phyloP scores from a whole-genome alignment of 2,797 vertebrate genomes.

The Hydrocynus forskahlii region DNA sequence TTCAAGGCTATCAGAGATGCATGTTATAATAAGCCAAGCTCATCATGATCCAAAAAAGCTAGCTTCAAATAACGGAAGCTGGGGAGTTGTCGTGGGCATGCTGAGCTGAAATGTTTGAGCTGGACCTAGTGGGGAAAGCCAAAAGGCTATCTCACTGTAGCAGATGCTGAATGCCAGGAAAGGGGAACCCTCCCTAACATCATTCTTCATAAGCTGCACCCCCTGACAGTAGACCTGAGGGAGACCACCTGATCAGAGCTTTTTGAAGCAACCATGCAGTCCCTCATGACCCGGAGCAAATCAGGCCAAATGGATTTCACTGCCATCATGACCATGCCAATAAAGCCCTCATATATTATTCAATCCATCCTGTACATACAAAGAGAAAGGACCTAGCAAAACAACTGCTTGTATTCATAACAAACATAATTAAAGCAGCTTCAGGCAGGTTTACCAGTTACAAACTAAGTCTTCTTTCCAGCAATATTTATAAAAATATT shows the following conservation, averaged over 20 bases:
- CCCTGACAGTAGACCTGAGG: slow-evolving; percentile 62
- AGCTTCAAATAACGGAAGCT: neutral
- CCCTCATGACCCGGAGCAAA: neutral
- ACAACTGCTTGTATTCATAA: too few species aligned
- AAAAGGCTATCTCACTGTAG: slow-evolving; percentile 66
- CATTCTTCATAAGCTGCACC: slow-evolving; percentile 61
- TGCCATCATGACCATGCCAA: slow-evolving; percentile 1
- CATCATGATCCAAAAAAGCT: neutral
- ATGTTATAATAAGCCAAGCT: neutral
- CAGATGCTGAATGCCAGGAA: slow-evolving; percentile 63
- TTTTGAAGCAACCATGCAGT: slow-evolving; percentile 12
- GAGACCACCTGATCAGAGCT: slow-evolving; percentile 58
- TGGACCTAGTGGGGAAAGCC: slow-evolving; percentile 17
- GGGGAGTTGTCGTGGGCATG: slow-evolving; percentile 3
- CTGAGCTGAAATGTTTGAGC: neutral
- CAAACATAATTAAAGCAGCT: neutral
- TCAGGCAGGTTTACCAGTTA: neutral
- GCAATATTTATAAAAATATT: neutral
- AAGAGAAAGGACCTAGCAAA: neutral
- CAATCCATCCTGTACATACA: neutral
- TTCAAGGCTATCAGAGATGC: neutral
- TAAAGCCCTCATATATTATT: neutral
- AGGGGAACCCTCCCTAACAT: slow-evolving; percentile 60
- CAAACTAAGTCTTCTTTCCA: neutral
- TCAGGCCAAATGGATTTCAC: slow-evolving; percentile 4